phyloP scores from a whole-genome alignment of 2,797 vertebrate genomes.

The Myotis pilosus region DNA sequence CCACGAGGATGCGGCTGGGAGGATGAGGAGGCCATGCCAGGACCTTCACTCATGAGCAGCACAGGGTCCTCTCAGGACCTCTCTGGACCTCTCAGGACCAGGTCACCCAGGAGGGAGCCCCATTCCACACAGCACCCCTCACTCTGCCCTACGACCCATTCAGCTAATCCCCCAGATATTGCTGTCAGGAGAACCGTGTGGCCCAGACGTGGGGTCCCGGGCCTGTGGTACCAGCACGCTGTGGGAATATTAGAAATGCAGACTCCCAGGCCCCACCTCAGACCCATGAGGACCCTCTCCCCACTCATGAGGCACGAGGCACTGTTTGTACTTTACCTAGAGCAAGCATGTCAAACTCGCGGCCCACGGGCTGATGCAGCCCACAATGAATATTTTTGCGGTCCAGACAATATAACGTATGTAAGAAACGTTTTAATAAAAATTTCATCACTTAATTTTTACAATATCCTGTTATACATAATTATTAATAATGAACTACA shows the following conservation, averaged over 20 bases:
- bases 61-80: neutral
- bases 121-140: fast-evolving
- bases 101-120: neutral
- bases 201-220: neutral
- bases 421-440: too few relatives aligned
- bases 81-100: neutral
- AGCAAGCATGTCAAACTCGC: too few relatives aligned
- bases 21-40: neutral
- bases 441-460: too few relatives aligned
- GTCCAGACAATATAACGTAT: too few relatives aligned
- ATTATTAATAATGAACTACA: too few relatives aligned
- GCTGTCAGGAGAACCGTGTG: fast-evolving
- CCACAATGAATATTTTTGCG: too few relatives aligned
- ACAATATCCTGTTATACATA: too few relatives aligned
- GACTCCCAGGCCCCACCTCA: neutral
- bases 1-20: neutral
- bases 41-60: neutral
- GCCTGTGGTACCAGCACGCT: fast-evolving
- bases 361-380: too few relatives aligned
- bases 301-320: neutral
- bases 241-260: fast-evolving
- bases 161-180: too few relatives aligned
- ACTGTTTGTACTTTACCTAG: too few relatives aligned
- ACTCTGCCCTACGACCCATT: fast-evolving
- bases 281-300: neutral